Evolutionary conservation across 2,113 vertebrate species (phyloP).

Genomic region (Garra rufa): DNA sequence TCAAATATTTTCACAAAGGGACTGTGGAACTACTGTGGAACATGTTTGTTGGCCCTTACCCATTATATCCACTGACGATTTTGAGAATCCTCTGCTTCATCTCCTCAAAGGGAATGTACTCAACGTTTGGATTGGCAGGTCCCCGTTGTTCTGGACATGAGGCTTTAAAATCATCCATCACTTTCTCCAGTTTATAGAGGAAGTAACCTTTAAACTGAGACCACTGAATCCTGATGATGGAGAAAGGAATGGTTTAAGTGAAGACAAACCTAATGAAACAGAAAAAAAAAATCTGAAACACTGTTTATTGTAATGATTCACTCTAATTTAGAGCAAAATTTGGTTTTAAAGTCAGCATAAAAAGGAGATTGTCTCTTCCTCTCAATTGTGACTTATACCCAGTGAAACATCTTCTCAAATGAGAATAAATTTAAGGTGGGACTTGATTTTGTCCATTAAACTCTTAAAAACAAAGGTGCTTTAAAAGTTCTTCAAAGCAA

Average conservation of each 20-base stretch:
- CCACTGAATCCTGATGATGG: slow-evolving; percentile 88
- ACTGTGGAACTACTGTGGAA: background rate
- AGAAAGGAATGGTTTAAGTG: background rate
- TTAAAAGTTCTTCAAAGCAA: too few species aligned
- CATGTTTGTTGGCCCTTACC: slow-evolving; percentile 77
- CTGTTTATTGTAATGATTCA: background rate
- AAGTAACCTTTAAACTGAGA: slow-evolving; percentile 97
- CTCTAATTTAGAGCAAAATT: too few species aligned
- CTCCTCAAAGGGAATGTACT: slow-evolving; percentile 93
- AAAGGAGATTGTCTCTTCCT: too few species aligned
- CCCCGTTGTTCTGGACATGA: slow-evolving; percentile 89
- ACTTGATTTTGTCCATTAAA: background rate
- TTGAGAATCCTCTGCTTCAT: slow-evolving; percentile 96
- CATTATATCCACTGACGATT: slow-evolving; percentile 95
- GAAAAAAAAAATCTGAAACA: background rate
- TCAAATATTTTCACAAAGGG: background rate
- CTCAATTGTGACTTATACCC: background rate
- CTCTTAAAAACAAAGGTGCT: too few species aligned
- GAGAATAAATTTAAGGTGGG: background rate
- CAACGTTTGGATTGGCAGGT: slow-evolving; percentile 90
- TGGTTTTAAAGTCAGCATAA: too few species aligned
- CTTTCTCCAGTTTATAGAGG: slow-evolving; percentile 95
- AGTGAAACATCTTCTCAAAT: background rate
- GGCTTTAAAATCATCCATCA: slow-evolving; percentile 94
- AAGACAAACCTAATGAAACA: background rate